Conservation (phyloP, 1,140 invertebrate genomes). For the Cecropterus lyciades region DNA sequence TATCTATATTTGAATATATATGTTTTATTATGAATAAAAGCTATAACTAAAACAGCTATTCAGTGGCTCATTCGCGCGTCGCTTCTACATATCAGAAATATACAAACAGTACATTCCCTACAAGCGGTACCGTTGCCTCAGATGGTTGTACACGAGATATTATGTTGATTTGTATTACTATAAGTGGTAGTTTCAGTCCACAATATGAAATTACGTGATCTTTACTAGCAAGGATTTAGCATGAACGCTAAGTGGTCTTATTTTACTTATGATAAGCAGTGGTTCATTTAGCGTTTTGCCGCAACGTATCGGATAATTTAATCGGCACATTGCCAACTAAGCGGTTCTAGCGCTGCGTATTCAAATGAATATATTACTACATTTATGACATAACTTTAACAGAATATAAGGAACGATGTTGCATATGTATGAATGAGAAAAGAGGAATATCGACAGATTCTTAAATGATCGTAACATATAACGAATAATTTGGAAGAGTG, state of each 20-base stretch:
- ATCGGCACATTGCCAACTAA: conserved; percentile 16
- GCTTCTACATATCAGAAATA: too few relatives aligned
- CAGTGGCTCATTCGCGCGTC: background rate
- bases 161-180: background rate
- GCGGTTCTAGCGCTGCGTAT: conserved; percentile 3
- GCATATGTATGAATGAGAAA: background rate
- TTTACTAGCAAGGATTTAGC: background rate
- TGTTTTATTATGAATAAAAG: too few relatives aligned
- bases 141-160: background rate
- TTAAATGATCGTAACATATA: too few relatives aligned
- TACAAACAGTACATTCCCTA: background rate
- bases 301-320: background rate
- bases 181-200: too few relatives aligned
- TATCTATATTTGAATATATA: too few relatives aligned
- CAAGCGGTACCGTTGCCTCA: background rate
- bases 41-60: too few relatives aligned
- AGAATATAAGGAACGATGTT: background rate
- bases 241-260: background rate
- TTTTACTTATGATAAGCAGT: conserved; percentile 13
- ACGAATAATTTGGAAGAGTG: too few relatives aligned
- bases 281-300: conserved; percentile 7
- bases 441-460: background rate
- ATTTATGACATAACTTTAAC: background rate
- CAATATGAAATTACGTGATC: background rate
- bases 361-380: conserved; percentile 4